Percentiles rank a stretch among this genome's conserved stretches.
Evolutionary conservation across 2,797 vertebrate species (phyloP).

Genomic region (Myotis myotis): DNA sequence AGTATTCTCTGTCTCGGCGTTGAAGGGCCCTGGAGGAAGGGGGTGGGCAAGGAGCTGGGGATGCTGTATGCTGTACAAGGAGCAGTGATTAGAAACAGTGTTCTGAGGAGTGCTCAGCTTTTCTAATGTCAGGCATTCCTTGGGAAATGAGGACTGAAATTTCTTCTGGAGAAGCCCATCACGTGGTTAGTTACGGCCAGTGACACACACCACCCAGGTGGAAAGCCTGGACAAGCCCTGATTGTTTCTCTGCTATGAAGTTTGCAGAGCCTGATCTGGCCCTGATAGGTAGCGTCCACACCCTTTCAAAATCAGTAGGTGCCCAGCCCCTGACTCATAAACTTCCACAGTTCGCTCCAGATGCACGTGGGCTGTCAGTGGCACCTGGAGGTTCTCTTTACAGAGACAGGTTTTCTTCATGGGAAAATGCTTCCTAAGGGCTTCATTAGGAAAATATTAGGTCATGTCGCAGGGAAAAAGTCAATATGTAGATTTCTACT

Average conservation of each 20-base stretch:
- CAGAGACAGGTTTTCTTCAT: neutral
- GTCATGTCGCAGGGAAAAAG: neutral
- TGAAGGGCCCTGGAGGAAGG: neutral
- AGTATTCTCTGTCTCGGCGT: neutral
- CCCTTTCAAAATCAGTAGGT: neutral
- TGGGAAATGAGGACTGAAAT: constrained; percentile 1
- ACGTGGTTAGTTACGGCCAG: neutral
- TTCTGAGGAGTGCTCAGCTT: neutral
- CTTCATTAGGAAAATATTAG: neutral
- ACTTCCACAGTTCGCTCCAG: neutral
- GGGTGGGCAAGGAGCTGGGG: neutral
- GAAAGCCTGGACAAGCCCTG: constrained; percentile 9
- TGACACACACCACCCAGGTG: neutral
- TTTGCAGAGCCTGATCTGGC: neutral
- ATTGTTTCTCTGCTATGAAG: neutral
- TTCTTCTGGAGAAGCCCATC: constrained; percentile 30
- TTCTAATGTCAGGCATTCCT: neutral
- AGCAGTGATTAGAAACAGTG: neutral
- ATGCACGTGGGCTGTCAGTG: neutral
- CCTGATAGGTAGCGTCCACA: neutral
- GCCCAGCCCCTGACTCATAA: neutral
- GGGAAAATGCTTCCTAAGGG: neutral
- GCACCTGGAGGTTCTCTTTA: neutral
- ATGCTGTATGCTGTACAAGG: neutral
- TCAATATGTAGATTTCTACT: constrained; percentile 7